Evolutionary conservation across 2,797 vertebrate genomes (phyloP).

Genomic region (Sebastes trivittatus): DNA sequence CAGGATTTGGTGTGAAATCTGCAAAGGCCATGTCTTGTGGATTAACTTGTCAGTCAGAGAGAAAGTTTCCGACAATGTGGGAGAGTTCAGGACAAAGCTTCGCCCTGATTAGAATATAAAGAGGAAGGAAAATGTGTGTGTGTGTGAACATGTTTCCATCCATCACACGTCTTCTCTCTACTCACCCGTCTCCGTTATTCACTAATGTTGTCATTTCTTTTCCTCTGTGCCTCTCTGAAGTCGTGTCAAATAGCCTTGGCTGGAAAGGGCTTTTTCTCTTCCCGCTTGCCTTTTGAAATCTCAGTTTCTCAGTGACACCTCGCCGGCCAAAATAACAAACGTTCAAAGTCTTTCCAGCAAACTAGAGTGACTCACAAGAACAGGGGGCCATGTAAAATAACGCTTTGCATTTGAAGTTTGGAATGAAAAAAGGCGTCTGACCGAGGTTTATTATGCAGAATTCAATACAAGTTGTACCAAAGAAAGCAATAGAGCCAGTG

Average conservation of each 20-base stretch:
- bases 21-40: conserved; percentile 49
- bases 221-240: conserved; percentile 22
- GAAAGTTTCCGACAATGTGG: conserved; percentile 52
- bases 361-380: not conserved
- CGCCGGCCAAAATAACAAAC: conserved; percentile 1
- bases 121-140: not conserved
- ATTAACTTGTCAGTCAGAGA: conserved; percentile 59
- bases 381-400: not conserved
- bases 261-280: conserved; percentile 4
- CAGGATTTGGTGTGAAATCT: conserved; percentile 48
- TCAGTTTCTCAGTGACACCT: conserved; percentile 22
- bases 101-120: conserved; percentile 48
- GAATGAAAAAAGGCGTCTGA: not conserved
- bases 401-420: conserved; percentile 10
- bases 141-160: not conserved
- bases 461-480: not conserved
- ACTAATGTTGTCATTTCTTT: conserved; percentile 35
- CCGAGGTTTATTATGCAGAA: not conserved
- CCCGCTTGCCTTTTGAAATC: conserved; percentile 14
- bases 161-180: conserved; percentile 2
- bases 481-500: not conserved
- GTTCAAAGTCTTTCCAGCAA: conserved; percentile 2
- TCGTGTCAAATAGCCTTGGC: conserved; percentile 28
- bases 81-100: conserved; percentile 49
- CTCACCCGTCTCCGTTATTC: not conserved